Evolutionary conservation across 2,888 invertebrate genomes (phyloP), one percentile per base, ranked within the genome.

Genomic region (Xestia ashworthii): DNA sequence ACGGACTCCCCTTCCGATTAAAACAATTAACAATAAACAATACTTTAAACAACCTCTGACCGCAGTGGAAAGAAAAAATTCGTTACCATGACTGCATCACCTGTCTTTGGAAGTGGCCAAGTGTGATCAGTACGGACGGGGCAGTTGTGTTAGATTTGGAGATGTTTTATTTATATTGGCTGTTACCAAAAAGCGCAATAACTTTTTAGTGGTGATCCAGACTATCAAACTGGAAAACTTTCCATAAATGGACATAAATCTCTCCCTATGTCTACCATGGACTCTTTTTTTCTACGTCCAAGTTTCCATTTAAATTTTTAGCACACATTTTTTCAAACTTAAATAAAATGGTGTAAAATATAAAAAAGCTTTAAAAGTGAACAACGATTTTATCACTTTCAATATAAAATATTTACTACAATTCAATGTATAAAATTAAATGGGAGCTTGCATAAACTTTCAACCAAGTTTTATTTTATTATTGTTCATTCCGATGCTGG

Each of bases 21-120:
- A 82, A 88, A 87, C 89, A 88, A 88, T 87, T 87, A 88, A 88
- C 88, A 82, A 88, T 88, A 88, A 88, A 87, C 87, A 87, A 85
- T 83, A 69, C 76, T 73, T 70, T 76, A 68, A 84, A 86, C 82
- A 88, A 87, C 89, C 25, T 87, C 74, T 82, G 76, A 85, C 89
- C 87, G 79, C 87, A 79, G 73, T 77, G 16, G 44, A 14, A 44
- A 22, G 67, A 87, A 87, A 87, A 87, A 85, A 81, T 19, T 83
- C 83, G 81, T 88, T 88, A 87, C 81, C 85, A 85, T 80, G 78
- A 73, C 77, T 76, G 80, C 69, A 79, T 85, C 87, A 88, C 87
- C 87, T 88, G 87, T 88, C 89, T 85, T 76, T 55, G 53, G 73
- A 80, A 82, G 73, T 74, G 81, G 76, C 74, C 84, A 82, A 83